Conservation (phyloP, 2,888 invertebrate species). For the Camponotus fellah region DNA sequence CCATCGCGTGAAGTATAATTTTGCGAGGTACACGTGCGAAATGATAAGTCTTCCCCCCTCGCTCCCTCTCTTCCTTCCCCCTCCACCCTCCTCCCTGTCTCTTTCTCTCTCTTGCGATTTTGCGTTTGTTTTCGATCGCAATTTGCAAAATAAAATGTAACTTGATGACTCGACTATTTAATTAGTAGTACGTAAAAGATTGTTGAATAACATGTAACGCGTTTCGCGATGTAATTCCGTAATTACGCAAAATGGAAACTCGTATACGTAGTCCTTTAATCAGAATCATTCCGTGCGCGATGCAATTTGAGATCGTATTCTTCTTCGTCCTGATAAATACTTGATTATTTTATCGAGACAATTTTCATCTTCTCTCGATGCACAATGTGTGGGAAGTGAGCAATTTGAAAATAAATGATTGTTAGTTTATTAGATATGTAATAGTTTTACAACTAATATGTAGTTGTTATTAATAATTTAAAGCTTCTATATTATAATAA, state of each 20-base stretch:
- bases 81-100: no score
- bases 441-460: no score
- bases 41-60: no score
- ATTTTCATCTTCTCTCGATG: background rate
- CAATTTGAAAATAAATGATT: no score
- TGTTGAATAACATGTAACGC: background rate
- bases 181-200: background rate
- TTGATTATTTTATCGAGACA: conserved; percentile 32
- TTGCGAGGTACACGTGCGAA: no score
- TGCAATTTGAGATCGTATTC: conserved; percentile 8
- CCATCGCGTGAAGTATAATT: no score
- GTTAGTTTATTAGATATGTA: no score
- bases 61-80: no score
- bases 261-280: conserved; percentile 8
- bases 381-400: no score
- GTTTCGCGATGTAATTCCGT: background rate
- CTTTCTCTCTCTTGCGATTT: no score
- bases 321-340: conserved; percentile 17
- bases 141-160: conserved; percentile 1
- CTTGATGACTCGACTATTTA: background rate
- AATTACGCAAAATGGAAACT: conserved; percentile 8
- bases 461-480: no score
- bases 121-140: background rate
- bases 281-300: background rate
- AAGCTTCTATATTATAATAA: no score